phyloP scores from a whole-genome alignment of 2,797 vertebrate species.

The Chelmon rostratus region DNA sequence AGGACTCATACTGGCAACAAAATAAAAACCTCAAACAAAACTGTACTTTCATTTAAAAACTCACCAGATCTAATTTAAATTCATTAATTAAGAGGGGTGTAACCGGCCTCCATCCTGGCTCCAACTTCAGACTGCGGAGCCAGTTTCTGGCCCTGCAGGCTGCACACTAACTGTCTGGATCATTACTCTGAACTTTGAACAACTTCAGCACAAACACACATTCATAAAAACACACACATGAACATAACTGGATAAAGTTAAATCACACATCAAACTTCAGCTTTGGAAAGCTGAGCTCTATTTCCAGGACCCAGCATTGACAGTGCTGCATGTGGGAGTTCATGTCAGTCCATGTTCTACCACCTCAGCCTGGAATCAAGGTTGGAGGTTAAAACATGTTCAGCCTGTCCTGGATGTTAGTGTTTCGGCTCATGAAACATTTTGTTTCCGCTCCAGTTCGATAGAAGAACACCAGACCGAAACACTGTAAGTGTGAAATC shows the following conservation, averaged over 20 bases:
- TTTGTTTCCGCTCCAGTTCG: too few species aligned
- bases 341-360: too few species aligned
- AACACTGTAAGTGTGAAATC: constrained; percentile 1
- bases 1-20: too few species aligned
- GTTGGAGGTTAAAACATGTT: neutral
- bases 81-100: neutral
- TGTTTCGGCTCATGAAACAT: too few species aligned
- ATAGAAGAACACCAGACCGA: neutral
- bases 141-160: constrained; percentile 27
- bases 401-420: neutral
- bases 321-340: neutral
- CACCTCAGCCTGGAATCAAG: neutral
- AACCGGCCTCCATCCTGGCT: constrained; percentile 4
- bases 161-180: constrained; percentile 2
- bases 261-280: neutral
- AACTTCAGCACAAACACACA: neutral
- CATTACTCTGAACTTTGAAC: neutral
- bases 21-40: too few species aligned
- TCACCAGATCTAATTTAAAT: too few species aligned
- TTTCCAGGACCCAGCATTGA: neutral
- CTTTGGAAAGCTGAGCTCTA: neutral
- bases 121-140: constrained; percentile 11
- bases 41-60: too few species aligned
- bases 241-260: neutral
- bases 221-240: neutral